Percentiles rank a stretch among this genome's conserved stretches.
These are phyloP conservation scores for sheep (Ovis aries) DNA, from an alignment of 2,113 vertebrate genomes.

Conservation along the genomic window DNA sequence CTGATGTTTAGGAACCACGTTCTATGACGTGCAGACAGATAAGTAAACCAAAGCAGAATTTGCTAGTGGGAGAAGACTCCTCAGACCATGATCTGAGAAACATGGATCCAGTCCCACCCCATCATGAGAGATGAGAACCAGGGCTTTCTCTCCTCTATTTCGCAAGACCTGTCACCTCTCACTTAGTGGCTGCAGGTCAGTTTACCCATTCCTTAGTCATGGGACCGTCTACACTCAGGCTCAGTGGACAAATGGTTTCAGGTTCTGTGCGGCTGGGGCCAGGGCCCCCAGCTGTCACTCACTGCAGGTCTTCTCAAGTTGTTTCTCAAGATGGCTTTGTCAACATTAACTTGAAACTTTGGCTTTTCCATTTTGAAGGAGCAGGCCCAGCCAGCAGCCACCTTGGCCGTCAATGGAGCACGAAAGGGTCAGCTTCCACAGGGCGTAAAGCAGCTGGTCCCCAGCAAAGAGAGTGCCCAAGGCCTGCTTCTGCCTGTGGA, in stretches of 20 bases:
- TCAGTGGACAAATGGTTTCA: not conserved
- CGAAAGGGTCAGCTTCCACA: slow-evolving; percentile 70
- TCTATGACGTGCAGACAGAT: not conserved
- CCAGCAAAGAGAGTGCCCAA: slow-evolving; percentile 74
- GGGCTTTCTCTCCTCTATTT: not conserved
- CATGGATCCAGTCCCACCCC: not conserved
- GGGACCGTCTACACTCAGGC: not conserved
- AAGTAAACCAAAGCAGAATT: not conserved
- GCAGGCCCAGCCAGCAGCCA: slow-evolving; percentile 46
- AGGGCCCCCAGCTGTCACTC: not conserved
- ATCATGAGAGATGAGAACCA: not conserved
- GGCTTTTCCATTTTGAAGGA: slow-evolving; percentile 58
- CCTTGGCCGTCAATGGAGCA: slow-evolving; percentile 59
- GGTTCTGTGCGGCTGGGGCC: not conserved
- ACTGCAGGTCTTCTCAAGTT: not conserved
- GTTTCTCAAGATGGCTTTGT: not conserved
- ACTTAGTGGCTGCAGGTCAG: not conserved
- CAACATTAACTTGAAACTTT: not conserved
- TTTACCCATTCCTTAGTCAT: not conserved
- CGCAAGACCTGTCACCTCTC: not conserved
- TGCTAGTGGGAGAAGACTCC: not conserved
- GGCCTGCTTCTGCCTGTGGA: slow-evolving; percentile 82
- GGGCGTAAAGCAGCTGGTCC: slow-evolving; percentile 61
- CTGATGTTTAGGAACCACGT: not conserved
- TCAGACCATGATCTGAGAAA: not conserved